phyloP scores from a whole-genome alignment of 2,113 vertebrate species.

The Cervus canadensis region DNA sequence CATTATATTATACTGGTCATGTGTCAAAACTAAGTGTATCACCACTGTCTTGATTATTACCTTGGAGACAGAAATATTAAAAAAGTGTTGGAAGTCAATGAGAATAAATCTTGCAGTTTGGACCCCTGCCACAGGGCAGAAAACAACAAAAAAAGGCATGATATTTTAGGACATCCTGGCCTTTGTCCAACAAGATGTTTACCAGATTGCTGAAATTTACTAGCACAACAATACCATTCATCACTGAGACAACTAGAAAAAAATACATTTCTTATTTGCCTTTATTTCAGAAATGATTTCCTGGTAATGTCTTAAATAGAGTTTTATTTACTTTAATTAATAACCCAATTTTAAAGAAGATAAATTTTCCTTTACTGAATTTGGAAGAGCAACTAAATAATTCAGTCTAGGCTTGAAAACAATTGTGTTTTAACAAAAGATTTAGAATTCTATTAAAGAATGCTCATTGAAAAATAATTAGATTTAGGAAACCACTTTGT shows the following conservation, averaged over 20 bases:
- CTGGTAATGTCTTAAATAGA: neutral
- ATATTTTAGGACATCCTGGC: neutral
- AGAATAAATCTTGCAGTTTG: constrained; percentile 3
- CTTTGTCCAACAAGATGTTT: constrained; percentile 14
- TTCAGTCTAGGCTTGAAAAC: neutral
- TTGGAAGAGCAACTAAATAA: neutral
- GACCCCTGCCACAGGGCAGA: neutral
- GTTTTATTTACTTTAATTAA: neutral
- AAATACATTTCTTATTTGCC: neutral
- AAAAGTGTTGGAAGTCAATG: neutral
- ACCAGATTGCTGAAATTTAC: constrained; percentile 25
- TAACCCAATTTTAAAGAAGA: neutral
- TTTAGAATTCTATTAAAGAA: neutral
- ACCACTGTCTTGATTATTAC: neutral
- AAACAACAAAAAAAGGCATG: neutral
- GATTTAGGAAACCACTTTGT: neutral
- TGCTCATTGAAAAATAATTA: neutral
- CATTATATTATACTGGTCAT: neutral
- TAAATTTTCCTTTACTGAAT: neutral
- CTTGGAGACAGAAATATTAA: neutral
- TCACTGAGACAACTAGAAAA: neutral
- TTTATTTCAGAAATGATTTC: constrained; percentile 7
- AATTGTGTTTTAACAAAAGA: neutral
- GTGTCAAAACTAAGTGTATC: neutral
- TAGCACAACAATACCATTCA: neutral